Conservation (phyloP, 2,888 invertebrate species). For the Caenorhabditis sp. region DNA sequence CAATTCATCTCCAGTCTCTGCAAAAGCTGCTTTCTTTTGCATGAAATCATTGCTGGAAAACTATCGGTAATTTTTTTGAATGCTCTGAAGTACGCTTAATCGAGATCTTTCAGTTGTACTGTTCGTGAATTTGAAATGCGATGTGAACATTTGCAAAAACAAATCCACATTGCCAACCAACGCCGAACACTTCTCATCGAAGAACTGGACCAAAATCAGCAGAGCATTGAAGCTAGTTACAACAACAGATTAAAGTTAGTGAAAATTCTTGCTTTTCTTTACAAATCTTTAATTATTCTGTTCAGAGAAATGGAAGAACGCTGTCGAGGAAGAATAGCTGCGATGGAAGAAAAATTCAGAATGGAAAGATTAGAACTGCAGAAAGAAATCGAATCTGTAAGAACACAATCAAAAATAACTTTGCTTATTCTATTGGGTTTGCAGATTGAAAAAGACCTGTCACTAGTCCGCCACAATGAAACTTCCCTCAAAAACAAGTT, state of each 20-base stretch:
- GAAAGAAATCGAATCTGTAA: slow-evolving; percentile 71
- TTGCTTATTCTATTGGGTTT: slow-evolving; percentile 3
- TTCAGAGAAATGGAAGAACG: slow-evolving; percentile 74
- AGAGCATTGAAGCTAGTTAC: slow-evolving; percentile 74
- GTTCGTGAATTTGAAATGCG: slow-evolving; percentile 68
- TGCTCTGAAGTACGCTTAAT: not conserved
- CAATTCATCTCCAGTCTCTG: slow-evolving; percentile 67
- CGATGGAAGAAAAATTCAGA: slow-evolving; percentile 73
- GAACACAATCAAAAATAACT: not conserved
- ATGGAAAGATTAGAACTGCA: slow-evolving; percentile 71
- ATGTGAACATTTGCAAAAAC: slow-evolving; percentile 72
- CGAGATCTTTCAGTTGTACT: slow-evolving; percentile 56
- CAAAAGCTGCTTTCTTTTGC: slow-evolving; percentile 71
- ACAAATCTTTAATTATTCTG: slow-evolving; percentile 32
- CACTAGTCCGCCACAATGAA: slow-evolving; percentile 70
- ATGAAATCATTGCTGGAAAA: slow-evolving; percentile 72
- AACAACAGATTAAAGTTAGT: slow-evolving; percentile 69
- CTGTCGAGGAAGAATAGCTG: slow-evolving; percentile 66
- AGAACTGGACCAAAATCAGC: slow-evolving; percentile 75
- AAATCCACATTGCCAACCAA: slow-evolving; percentile 74
- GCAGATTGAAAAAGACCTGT: slow-evolving; percentile 71
- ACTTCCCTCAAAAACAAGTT: slow-evolving; percentile 70
- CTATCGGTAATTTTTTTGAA: slow-evolving; percentile 65
- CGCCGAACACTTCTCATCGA: slow-evolving; percentile 73
- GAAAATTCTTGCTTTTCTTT: not conserved